These are phyloP conservation scores for Desmophyllum pertusum DNA, from an alignment of 92 coral and sea anemone species.

Conservation along the genomic window DNA sequence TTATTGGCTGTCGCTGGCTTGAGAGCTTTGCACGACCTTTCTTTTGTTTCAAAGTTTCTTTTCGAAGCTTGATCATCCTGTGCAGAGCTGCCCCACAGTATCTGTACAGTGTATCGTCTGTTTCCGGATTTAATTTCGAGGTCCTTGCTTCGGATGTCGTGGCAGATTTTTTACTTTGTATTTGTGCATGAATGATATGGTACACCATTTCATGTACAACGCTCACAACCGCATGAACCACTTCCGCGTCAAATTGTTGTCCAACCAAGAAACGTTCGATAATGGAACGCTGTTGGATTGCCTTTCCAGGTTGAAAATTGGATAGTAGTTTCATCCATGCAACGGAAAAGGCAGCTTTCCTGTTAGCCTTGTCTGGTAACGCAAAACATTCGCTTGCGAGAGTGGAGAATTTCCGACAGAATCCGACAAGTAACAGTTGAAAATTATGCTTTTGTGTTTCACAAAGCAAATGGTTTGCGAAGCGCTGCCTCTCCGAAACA, in stretches of 20 bases:
- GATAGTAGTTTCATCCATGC: constrained; percentile 37
- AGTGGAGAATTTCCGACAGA: neutral
- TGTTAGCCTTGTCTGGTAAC: neutral
- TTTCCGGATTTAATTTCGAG: neutral
- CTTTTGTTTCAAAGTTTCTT: constrained; percentile 27
- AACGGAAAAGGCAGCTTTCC: constrained; percentile 41
- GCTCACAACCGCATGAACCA: constrained; percentile 43
- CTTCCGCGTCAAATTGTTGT: neutral
- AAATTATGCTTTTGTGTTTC: neutral
- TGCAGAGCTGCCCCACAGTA: constrained; percentile 52
- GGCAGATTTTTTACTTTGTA: neutral
- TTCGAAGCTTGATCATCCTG: constrained; percentile 35
- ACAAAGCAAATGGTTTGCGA: neutral
- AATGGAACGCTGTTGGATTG: constrained; percentile 44
- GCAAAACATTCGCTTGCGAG: neutral
- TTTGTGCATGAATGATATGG: neutral
- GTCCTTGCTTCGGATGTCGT: neutral
- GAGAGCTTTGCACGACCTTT: constrained; percentile 21
- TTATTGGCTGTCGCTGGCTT: neutral
- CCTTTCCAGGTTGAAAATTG: constrained; percentile 35
- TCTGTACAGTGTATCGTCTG: constrained; percentile 49
- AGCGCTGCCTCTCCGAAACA: neutral
- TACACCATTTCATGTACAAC: constrained; percentile 44
- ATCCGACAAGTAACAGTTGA: neutral
- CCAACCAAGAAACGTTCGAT: constrained; percentile 17